These are phyloP conservation scores for Luscinia luscinia DNA, from an alignment of 2,797 vertebrate species.

Conservation along the genomic window DNA sequence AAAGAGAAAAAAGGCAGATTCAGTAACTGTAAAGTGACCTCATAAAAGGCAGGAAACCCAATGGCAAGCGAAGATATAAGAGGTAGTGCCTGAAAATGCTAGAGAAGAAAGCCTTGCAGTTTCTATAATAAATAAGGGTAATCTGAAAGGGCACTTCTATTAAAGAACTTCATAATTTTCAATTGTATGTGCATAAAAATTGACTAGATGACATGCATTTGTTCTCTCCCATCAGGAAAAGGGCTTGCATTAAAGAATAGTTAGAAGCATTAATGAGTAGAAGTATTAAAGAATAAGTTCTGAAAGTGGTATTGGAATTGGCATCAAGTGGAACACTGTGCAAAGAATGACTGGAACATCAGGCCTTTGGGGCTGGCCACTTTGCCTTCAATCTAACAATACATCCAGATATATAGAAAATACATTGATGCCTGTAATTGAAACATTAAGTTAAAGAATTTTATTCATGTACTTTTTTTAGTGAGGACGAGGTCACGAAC, in stretches of 20 bases:
- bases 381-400: background rate
- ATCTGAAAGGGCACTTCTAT: background rate
- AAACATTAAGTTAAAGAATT: background rate
- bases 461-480: background rate
- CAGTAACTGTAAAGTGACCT: background rate
- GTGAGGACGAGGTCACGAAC: background rate
- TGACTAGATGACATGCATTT: background rate
- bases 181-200: background rate
- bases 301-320: background rate
- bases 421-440: background rate
- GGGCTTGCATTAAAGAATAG: background rate
- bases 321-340: background rate
- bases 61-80: background rate
- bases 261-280: background rate
- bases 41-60: background rate
- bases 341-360: background rate
- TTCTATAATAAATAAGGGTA: background rate
- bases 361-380: background rate
- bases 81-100: background rate
- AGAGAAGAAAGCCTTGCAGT: background rate
- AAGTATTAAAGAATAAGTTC: background rate
- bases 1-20: background rate
- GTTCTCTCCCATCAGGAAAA: background rate
- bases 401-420: background rate
- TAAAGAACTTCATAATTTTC: background rate